Percentiles rank a stretch among this genome's conserved stretches.
These are phyloP conservation scores for Podarcis lilfordi DNA, from an alignment of 2,797 vertebrate genomes.

Conservation along the genomic window DNA sequence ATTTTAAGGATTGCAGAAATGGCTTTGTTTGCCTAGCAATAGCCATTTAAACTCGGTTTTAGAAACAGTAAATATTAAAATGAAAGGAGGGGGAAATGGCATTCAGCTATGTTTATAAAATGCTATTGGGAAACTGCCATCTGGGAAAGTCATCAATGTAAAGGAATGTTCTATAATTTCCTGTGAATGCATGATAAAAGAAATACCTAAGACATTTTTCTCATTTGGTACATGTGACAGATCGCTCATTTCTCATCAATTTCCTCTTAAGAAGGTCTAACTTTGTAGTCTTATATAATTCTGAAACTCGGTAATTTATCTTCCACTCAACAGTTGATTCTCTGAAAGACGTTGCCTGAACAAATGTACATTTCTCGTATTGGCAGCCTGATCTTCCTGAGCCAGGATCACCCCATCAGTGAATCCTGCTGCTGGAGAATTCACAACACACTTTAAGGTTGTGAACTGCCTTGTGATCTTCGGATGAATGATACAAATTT, in stretches of 20 bases:
- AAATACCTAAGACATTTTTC: conserved; percentile 49
- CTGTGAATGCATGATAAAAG: conserved; percentile 42
- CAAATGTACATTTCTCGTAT: conserved; percentile 26
- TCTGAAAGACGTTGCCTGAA: conserved; percentile 20
- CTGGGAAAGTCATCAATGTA: conserved; percentile 53
- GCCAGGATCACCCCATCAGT: not conserved
- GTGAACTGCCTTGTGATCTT: too few species aligned
- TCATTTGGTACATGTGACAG: conserved; percentile 49
- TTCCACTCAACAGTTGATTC: conserved; percentile 31
- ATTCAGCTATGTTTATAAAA: conserved; percentile 49
- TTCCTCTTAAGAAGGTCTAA: conserved; percentile 53
- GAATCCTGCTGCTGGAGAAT: not conserved
- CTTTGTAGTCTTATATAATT: conserved; percentile 29
- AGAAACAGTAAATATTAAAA: conserved; percentile 39
- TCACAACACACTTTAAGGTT: too few species aligned
- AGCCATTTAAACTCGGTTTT: conserved; percentile 37
- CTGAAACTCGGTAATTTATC: conserved; percentile 49
- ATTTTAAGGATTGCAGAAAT: conserved; percentile 46
- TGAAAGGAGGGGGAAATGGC: conserved; percentile 43
- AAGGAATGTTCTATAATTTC: conserved; percentile 65
- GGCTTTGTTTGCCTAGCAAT: conserved; percentile 38
- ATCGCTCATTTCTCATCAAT: conserved; percentile 50
- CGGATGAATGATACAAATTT: too few species aligned
- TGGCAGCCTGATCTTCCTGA: conserved; percentile 14
- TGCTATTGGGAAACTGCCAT: conserved; percentile 47